Evolutionary conservation across 2,113 vertebrate genomes (phyloP).

Genomic region (Xiphophorus couchianus): DNA sequence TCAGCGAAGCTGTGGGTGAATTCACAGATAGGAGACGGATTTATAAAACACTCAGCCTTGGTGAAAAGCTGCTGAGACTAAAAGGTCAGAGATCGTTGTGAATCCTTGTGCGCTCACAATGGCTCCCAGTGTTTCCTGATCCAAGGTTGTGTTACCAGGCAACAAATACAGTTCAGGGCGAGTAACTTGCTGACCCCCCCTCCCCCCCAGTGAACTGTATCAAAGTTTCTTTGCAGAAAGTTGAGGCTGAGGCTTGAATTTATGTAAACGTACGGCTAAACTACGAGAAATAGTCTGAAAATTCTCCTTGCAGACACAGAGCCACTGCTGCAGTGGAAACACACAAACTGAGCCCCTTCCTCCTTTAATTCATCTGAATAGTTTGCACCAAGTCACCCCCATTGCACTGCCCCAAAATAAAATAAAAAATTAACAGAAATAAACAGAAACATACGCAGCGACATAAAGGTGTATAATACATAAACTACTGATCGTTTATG

Average conservation of each 20-base stretch:
- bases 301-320: neutral
- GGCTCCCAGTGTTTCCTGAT: slow-evolving; percentile 43
- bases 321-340: slow-evolving; percentile 5
- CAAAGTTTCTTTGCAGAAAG: slow-evolving; percentile 31
- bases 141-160: slow-evolving; percentile 57
- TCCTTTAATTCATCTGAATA: slow-evolving; percentile 53
- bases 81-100: slow-evolving; percentile 49
- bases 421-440: slow-evolving; percentile 27
- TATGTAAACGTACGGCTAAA: slow-evolving; percentile 14
- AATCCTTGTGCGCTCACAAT: slow-evolving; percentile 53
- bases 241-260: slow-evolving; percentile 15
- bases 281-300: neutral
- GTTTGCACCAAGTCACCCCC: slow-evolving; percentile 53
- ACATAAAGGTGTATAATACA: slow-evolving; percentile 68
- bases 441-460: slow-evolving; percentile 58
- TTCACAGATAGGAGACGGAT: slow-evolving; percentile 22
- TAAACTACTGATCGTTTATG: slow-evolving; percentile 63
- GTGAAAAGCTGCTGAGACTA: slow-evolving; percentile 44
- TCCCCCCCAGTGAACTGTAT: neutral
- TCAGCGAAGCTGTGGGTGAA: slow-evolving; percentile 6
- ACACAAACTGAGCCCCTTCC: neutral
- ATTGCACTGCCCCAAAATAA: slow-evolving; percentile 34
- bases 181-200: neutral
- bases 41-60: slow-evolving; percentile 44
- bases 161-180: slow-evolving; percentile 40